Evolutionary conservation across 2,888 invertebrate genomes (phyloP).

Genomic region (Allacma fusca): DNA sequence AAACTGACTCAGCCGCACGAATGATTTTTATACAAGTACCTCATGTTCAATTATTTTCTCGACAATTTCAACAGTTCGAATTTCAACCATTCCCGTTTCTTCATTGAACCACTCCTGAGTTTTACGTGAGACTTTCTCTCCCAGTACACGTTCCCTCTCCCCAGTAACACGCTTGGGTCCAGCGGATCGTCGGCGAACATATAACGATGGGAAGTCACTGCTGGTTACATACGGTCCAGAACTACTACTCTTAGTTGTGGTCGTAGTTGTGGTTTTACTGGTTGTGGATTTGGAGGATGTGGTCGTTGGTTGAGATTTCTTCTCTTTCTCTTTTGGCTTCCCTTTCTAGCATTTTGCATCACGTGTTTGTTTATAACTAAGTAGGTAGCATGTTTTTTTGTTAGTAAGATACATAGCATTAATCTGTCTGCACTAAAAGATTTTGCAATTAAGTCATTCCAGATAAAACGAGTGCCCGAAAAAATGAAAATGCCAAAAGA

Average conservation of each 20-base stretch:
- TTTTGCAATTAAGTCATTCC: no score
- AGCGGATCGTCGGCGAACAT: conserved; percentile 80
- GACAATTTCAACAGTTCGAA: conserved; percentile 91
- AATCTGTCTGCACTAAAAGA: background rate
- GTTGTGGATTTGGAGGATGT: conserved; percentile 35
- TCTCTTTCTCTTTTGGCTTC: conserved; percentile 24
- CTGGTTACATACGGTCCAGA: conserved; percentile 66
- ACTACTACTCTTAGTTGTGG: conserved; percentile 37
- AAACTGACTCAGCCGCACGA: background rate
- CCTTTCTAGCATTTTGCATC: conserved; percentile 34
- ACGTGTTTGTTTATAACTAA: background rate
- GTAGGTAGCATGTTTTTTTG: no score
- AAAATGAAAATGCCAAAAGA: no score
- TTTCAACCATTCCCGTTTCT: conserved; percentile 82
- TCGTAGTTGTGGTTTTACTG: conserved; percentile 47
- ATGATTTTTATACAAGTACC: conserved; percentile 71
- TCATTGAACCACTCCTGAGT: conserved; percentile 90
- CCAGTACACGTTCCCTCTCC: conserved; percentile 87
- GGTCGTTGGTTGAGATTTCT: conserved; percentile 13
- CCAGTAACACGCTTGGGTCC: conserved; percentile 80
- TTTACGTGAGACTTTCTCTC: conserved; percentile 84
- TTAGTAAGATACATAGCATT: background rate
- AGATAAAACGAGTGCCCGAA: no score
- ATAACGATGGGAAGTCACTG: conserved; percentile 81
- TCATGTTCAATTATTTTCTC: conserved; percentile 95